Evolutionary conservation across 2,888 invertebrate genomes (phyloP).

Genomic region (Copidosoma aretas): DNA sequence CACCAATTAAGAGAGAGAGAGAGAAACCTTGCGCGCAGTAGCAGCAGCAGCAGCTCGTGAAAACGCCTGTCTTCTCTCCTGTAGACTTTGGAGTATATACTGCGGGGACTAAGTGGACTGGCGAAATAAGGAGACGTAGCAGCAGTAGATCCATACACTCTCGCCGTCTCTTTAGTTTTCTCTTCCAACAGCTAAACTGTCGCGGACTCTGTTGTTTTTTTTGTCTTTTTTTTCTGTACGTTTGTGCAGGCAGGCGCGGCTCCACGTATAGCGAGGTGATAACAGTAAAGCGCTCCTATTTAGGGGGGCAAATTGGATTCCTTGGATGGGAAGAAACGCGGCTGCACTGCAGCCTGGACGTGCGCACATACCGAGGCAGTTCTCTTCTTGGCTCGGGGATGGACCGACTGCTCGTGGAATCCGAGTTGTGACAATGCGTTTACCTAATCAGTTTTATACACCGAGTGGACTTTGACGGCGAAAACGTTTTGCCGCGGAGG

Average conservation of each 20-base stretch:
- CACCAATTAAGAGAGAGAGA: conserved; percentile 57
- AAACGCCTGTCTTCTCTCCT: not conserved
- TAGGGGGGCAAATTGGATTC: conserved; percentile 22
- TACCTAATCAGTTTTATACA: not conserved
- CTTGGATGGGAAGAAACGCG: conserved; percentile 20
- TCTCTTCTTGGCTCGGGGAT: not conserved
- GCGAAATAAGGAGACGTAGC: conserved; percentile 20
- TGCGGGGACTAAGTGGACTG: conserved; percentile 4
- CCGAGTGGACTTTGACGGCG: not conserved
- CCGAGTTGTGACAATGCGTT: not conserved
- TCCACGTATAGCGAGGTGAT: conserved; percentile 10
- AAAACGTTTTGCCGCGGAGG: not conserved
- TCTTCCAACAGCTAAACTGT: not conserved
- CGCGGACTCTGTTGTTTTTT: conserved; percentile 2
- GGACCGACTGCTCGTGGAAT: not conserved
- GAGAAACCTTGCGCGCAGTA: conserved; percentile 40
- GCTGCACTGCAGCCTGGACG: too few relatives aligned
- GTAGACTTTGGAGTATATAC: not conserved
- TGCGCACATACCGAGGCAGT: not conserved
- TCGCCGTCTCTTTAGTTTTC: conserved; percentile 1
- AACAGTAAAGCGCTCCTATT: conserved; percentile 15
- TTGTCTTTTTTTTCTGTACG: not conserved
- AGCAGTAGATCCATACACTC: too few relatives aligned
- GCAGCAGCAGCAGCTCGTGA: conserved; percentile 1
- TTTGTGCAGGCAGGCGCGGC: not conserved